Evolutionary conservation across 1,140 invertebrate species (phyloP).

Genomic region (Bombus terrestris): DNA sequence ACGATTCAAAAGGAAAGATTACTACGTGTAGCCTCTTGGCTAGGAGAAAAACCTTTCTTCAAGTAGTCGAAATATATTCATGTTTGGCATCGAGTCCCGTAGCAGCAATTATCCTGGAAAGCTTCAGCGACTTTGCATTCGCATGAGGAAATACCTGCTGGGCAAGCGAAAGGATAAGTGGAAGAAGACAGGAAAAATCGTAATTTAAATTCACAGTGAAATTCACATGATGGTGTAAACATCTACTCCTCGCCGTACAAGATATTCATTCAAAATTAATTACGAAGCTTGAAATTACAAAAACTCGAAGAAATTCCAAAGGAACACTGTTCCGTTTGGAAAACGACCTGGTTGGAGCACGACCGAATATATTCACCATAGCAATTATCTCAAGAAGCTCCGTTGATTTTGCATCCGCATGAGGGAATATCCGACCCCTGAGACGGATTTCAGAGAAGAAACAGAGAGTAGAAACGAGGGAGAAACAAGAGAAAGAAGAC

Average conservation of each 20-base stretch:
- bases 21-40: slow-evolving; percentile 36
- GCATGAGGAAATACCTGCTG: slow-evolving; percentile 62
- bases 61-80: slow-evolving; percentile 64
- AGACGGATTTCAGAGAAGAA: slow-evolving; percentile 1
- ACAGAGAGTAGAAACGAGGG: slow-evolving; percentile 6
- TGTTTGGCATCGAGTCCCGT: slow-evolving; percentile 66
- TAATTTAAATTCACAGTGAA: background rate
- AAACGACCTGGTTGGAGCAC: background rate
- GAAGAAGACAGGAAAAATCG: background rate
- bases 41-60: slow-evolving; percentile 56
- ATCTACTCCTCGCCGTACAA: background rate
- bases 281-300: background rate
- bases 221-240: background rate
- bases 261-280: background rate
- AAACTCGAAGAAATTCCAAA: background rate
- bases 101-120: slow-evolving; percentile 72
- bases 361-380: slow-evolving; percentile 30
- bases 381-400: slow-evolving; percentile 71
- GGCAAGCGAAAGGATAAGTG: background rate
- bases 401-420: slow-evolving; percentile 72
- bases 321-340: background rate
- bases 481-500: background rate
- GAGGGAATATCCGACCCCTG: slow-evolving; percentile 61
- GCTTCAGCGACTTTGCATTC: slow-evolving; percentile 69
- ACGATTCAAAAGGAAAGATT: slow-evolving; percentile 63